Evolutionary conservation across 1,140 invertebrate genomes (phyloP).

Genomic region (Temnothorax curvispinosus): DNA sequence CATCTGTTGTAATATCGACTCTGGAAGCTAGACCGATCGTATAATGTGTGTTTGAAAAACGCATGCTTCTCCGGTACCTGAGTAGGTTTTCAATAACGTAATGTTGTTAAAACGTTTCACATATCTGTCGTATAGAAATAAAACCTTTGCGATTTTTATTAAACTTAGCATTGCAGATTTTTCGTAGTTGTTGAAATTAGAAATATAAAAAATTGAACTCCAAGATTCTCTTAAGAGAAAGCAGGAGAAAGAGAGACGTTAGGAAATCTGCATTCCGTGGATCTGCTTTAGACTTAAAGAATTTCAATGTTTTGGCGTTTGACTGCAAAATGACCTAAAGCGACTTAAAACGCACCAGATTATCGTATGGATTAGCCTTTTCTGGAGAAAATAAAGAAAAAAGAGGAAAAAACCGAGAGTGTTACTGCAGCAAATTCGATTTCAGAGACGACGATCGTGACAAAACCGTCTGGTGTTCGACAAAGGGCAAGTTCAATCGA

Average conservation of each 20-base stretch:
- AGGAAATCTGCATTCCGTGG: background rate
- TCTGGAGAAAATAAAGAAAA: background rate
- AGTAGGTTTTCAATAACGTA: background rate
- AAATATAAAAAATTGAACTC: background rate
- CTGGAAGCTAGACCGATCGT: background rate
- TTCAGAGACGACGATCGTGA: constrained; percentile 17
- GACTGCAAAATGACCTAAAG: background rate
- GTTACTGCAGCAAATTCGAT: background rate
- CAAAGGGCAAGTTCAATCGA: background rate
- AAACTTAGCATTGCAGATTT: background rate
- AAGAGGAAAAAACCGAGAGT: background rate
- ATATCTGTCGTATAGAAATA: background rate
- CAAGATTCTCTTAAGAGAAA: background rate
- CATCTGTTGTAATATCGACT: constrained; percentile 33
- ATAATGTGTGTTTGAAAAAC: background rate
- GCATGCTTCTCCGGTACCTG: background rate
- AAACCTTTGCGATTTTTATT: background rate
- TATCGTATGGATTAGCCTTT: background rate
- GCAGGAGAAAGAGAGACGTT: background rate
- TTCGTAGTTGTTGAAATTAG: no score
- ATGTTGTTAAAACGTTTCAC: no score
- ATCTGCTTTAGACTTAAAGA: background rate
- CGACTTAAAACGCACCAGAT: background rate
- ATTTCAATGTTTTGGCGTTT: background rate
- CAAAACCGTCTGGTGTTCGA: background rate